phyloP scores from a whole-genome alignment of 2,113 vertebrate genomes.

The Arvicanthis niloticus region DNA sequence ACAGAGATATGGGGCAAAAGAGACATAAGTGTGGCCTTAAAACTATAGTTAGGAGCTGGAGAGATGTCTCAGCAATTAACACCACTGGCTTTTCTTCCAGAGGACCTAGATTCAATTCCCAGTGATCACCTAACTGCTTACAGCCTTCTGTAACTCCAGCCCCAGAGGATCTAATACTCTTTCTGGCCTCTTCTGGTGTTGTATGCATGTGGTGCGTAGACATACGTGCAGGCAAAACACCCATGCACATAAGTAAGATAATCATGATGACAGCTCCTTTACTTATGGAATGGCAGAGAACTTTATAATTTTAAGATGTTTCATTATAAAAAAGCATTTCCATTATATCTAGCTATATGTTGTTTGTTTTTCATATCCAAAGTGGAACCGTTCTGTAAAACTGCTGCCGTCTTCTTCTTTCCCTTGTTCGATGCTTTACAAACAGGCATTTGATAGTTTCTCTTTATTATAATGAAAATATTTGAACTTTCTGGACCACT shows the following conservation, averaged over 20 bases:
- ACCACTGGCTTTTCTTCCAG: background rate
- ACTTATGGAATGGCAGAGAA: background rate
- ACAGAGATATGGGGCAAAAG: background rate
- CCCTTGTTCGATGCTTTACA: constrained; percentile 31
- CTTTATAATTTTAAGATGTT: constrained; percentile 41
- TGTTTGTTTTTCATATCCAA: constrained; percentile 44
- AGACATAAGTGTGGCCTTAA: background rate
- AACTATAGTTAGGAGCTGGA: background rate
- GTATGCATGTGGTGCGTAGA: background rate
- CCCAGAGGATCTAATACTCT: background rate
- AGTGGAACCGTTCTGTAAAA: constrained; percentile 19
- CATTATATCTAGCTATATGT: background rate
- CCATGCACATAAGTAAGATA: background rate
- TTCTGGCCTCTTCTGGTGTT: background rate
- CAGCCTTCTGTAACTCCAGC: background rate
- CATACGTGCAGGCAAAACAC: background rate
- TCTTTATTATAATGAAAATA: constrained; percentile 57
- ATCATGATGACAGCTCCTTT: background rate
- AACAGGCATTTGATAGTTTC: background rate
- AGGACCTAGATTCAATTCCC: background rate
- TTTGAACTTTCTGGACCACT: constrained; percentile 8
- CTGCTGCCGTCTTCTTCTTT: constrained; percentile 30
- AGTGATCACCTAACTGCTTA: background rate
- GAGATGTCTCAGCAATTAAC: background rate
- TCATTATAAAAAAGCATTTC: constrained; percentile 42